phyloP scores from a whole-genome alignment of 2,797 vertebrate species.

The Sebastes dallii region DNA sequence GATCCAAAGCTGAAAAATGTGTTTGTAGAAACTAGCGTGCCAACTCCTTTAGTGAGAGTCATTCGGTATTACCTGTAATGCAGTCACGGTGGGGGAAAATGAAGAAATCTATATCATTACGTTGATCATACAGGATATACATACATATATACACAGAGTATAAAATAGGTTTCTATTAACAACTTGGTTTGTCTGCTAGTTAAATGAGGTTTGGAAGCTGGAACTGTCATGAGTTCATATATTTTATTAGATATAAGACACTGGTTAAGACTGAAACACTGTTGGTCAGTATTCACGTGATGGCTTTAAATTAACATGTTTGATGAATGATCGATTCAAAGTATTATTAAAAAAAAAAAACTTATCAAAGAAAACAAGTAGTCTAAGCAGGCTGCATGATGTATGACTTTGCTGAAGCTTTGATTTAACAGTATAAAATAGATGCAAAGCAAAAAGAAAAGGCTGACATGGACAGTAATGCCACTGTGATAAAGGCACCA shows the following conservation, averaged over 20 bases:
- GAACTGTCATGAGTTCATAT: background rate
- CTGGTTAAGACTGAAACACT: slow-evolving; percentile 58
- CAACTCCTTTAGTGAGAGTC: background rate
- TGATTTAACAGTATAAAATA: slow-evolving; percentile 11
- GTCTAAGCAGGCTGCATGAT: background rate
- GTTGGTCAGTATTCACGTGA: slow-evolving; percentile 50
- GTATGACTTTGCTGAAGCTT: background rate
- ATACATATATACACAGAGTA: background rate
- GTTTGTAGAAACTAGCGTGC: background rate
- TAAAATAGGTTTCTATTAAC: background rate
- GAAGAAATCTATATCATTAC: background rate
- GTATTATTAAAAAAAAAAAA: background rate
- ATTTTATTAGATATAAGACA: slow-evolving; percentile 73
- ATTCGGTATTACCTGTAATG: background rate
- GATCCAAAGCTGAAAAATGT: background rate
- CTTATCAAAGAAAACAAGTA: background rate
- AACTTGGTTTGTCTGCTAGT: background rate
- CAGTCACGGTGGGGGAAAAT: background rate
- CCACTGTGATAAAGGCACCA: slow-evolving; percentile 59
- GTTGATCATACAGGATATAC: background rate
- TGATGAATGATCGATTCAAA: slow-evolving; percentile 14
- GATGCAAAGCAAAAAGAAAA: slow-evolving; percentile 37
- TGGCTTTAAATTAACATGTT: slow-evolving; percentile 51
- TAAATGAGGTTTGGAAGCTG: background rate
- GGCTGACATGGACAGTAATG: background rate